Evolutionary conservation across 2,888 invertebrate genomes (phyloP).

Genomic region (Tinea semifulvella): DNA sequence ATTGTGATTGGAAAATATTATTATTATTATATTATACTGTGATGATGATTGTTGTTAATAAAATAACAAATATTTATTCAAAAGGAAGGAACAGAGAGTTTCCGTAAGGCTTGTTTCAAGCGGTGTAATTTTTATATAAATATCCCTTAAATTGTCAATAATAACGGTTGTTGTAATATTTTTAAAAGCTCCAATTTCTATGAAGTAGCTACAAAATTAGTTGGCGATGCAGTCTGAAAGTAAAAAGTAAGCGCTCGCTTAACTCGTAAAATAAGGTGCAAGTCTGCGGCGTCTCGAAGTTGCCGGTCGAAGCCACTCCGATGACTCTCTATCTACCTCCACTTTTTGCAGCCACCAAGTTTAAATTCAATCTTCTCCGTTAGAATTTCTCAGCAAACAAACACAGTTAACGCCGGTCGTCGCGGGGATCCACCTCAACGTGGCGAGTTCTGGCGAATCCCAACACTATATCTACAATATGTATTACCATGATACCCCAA

Average conservation of each 20-base stretch:
- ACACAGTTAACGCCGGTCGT: conserved; percentile 17
- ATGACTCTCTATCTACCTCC: conserved; percentile 12
- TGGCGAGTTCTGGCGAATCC: not conserved
- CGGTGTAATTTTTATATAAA: too few relatives aligned
- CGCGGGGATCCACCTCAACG: conserved; percentile 1
- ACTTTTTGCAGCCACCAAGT: conserved; percentile 18
- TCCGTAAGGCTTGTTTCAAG: too few relatives aligned
- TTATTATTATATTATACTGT: too few relatives aligned
- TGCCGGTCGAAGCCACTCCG: conserved; percentile 11
- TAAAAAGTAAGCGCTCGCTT: conserved; percentile 14
- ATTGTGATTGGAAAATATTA: too few relatives aligned
- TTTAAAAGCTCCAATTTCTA: too few relatives aligned
- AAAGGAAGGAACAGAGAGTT: too few relatives aligned
- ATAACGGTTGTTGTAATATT: too few relatives aligned
- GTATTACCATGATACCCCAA: not conserved
- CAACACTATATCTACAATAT: not conserved
- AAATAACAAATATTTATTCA: too few relatives aligned
- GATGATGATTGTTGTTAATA: too few relatives aligned
- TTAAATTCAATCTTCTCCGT: conserved; percentile 30
- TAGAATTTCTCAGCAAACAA: conserved; percentile 21
- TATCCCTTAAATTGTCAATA: too few relatives aligned
- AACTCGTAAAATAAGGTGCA: conserved; percentile 11
- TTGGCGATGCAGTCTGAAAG: conserved; percentile 5
- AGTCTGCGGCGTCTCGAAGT: conserved; percentile 9
- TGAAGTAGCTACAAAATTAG: conserved; percentile 12